Evolutionary conservation across 2,888 invertebrate genomes (phyloP), one percentile per base, ranked within the genome.

Genomic region (Euproctis similis): DNA sequence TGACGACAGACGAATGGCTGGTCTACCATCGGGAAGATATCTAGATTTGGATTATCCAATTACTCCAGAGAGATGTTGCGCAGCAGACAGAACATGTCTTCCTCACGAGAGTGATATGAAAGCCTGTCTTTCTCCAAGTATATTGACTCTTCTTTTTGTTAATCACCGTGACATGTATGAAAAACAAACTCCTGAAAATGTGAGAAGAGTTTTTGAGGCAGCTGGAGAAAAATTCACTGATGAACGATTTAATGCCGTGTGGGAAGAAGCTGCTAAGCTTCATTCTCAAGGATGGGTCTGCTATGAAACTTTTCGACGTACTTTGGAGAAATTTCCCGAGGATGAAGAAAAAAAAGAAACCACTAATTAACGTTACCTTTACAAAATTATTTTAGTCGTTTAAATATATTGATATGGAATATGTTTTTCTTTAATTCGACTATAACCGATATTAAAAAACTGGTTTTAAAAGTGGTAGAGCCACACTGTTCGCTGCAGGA

Each of bases 211-310:
- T n/a, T 88, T 87, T 51, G 81, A 85, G 58, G 81, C 76, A 10
- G 47, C 76, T 2, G 87, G 87, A 1, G 85, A 86, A 42, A 54
- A 65, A 30, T 80, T 88, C 34, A 71, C 70, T 3, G 82, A 82
- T 13, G 72, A 85, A 34, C 59, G 55, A 12, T 88, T 88, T 46
- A 61, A 77, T 19, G 53, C 57, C 31, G 42, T 87, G 37, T 88
- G 87, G 87, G 59, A 81, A 34, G 67, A 77, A 40, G 87, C 87
- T 2, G 58, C 74, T 39, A 69, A 81, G 39, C 51, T 59, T 30
- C 87, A 87, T 53, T 72, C 81, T 17, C 64, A 78, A 40, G 86
- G 84, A 2, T 68, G 68, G 59, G 87, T 88, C 13, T 87, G 87
- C 44, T 81, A 74, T 21, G 86, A 87, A 56, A 87, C 87, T 4